A percentile compares a stretch with the other conserved stretches of the same genome.
Evolutionary conservation across 2,888 invertebrate genomes (phyloP).

Genomic region (Subacronicta megacephala): DNA sequence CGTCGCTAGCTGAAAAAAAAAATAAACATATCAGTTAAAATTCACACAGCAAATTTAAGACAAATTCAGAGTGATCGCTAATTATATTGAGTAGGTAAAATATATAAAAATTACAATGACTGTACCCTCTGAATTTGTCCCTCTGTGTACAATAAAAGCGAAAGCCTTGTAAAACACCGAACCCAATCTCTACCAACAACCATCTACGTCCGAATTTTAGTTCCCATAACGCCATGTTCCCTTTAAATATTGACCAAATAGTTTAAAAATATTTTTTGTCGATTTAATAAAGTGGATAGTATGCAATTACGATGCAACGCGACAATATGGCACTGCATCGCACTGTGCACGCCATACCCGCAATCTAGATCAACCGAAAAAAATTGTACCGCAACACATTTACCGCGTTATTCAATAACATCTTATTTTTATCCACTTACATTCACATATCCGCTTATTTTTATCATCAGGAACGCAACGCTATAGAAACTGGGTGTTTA

Average conservation of each 20-base stretch:
- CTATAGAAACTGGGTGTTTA: slow-evolving; percentile 49
- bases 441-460: slow-evolving; percentile 54
- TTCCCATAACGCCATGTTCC: slow-evolving; percentile 33
- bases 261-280: neutral
- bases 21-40: slow-evolving; percentile 11
- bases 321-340: neutral
- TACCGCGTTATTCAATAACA: slow-evolving; percentile 31
- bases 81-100: neutral
- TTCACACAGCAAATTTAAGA: slow-evolving; percentile 1
- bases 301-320: neutral
- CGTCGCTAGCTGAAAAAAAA: slow-evolving; percentile 80
- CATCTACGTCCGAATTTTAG: slow-evolving; percentile 29
- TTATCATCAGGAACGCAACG: slow-evolving; percentile 57
- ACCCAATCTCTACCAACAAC: slow-evolving; percentile 21
- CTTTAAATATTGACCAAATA: slow-evolving; percentile 11
- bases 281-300: too few species aligned
- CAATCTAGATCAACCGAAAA: slow-evolving; percentile 34
- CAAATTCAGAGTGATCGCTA: slow-evolving; percentile 14
- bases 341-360: slow-evolving; percentile 10
- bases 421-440: slow-evolving; percentile 57
- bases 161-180: slow-evolving; percentile 29
- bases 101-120: neutral
- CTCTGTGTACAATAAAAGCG: slow-evolving; percentile 31
- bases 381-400: slow-evolving; percentile 34
- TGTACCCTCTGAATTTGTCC: slow-evolving; percentile 30